Evolutionary conservation across 2,113 vertebrate genomes (phyloP).

Genomic region (Corydoras maculifer): DNA sequence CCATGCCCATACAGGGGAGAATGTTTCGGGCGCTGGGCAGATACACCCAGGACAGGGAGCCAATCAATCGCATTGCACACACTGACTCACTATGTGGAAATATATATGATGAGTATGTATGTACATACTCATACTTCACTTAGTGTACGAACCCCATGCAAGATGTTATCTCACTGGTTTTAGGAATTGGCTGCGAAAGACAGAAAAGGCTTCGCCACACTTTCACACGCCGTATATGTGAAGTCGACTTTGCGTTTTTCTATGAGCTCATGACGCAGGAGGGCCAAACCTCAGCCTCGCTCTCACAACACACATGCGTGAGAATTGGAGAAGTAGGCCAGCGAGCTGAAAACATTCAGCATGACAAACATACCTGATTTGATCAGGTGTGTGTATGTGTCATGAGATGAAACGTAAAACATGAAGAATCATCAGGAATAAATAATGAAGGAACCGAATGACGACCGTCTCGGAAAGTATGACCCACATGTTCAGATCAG

Average conservation of each 20-base stretch:
- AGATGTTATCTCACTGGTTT: too few species aligned
- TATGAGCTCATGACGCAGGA: conserved; percentile 15
- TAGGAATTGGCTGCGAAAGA: background rate
- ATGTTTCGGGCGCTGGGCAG: too few species aligned
- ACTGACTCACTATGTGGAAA: too few species aligned
- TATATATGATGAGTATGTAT: too few species aligned
- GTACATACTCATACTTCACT: too few species aligned
- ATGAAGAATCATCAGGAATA: conserved; percentile 8
- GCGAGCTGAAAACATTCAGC: background rate
- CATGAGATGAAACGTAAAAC: conserved; percentile 10
- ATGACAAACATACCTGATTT: conserved; percentile 16
- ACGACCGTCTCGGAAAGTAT: background rate
- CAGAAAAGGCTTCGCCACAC: background rate
- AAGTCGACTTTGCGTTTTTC: conserved; percentile 57
- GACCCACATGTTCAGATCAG: too few species aligned
- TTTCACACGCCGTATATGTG: conserved; percentile 29
- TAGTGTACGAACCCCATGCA: too few species aligned
- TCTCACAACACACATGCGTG: conserved; percentile 12
- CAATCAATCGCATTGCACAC: too few species aligned
- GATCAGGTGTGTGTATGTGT: conserved; percentile 11
- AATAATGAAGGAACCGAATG: background rate
- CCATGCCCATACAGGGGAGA: too few species aligned
- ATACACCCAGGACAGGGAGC: too few species aligned
- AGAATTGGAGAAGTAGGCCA: conserved; percentile 26
- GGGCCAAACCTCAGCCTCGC: conserved; percentile 18